Base-by-base conservation (phyloP, 1,140 invertebrate species). In the Steinernema feltiae region DNA sequence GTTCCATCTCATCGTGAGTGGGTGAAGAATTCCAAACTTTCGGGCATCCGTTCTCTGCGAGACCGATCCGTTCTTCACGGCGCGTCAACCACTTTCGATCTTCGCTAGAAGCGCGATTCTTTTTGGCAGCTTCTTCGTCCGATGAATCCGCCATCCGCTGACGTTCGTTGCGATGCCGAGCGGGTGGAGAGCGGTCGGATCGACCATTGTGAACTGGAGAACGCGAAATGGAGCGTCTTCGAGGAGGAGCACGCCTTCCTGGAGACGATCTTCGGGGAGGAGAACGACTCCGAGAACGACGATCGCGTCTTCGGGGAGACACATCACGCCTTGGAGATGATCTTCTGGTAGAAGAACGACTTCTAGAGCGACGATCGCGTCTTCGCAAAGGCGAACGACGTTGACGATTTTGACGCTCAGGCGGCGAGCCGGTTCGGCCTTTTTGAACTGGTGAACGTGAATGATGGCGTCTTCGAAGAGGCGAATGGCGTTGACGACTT, bases 1-100 rank as follows among this genome's bases (percentile, higher is more conserved):
- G 32, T 53, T 81, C 71, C 35, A 85, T 77, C 32, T 85, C 83
- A 15, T 48, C 31, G 69, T 81, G 81, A 18, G 82, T 78, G 0
- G 83, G 83, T 24, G 83, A 85, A 21, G 70, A 41, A 1, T 78
- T 83, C 83, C 83, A 85, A 69, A 86, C 76, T 1, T 48, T 48
- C 0, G 71, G 12, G 2, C 79, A 27, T 3, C 85, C 83, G 24
- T 69, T 24, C 21, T 69, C 35, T 15, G 76, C 76, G 24, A 81
- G 46, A n/a, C 73, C 29, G 53, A 82, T 78, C 46, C 83, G 80
- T 2, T 80, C 71, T 2, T 70, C 70, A 17, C 82, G 75, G 3
- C 85, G 72, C 30, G 81, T 85, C 30, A 81, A 79, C 53, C 24
- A 63, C 41, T 46, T 46, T n/a, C n/a, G 41, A n/a, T 46, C 41